These are phyloP conservation scores for Nemotelus nigrinus DNA, from an alignment of 2,888 invertebrate genomes.

Conservation along the genomic window DNA sequence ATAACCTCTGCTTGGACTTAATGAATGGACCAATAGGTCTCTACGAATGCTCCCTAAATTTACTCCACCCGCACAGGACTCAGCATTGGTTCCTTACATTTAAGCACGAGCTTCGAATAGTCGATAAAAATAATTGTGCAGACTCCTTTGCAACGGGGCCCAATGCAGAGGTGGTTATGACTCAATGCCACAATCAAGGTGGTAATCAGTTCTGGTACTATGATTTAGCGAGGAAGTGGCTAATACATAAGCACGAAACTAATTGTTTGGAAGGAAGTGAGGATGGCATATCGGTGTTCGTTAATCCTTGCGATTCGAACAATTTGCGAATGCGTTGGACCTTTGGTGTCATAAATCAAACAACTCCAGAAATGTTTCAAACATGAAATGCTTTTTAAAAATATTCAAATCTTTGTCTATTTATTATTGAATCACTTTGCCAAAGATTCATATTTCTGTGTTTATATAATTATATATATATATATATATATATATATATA, in stretches of 20 bases:
- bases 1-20: constrained; percentile 78
- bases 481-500: too few relatives aligned
- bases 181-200: constrained; percentile 87
- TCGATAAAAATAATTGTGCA: constrained; percentile 80
- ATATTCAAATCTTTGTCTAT: too few relatives aligned
- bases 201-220: constrained; percentile 95
- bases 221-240: constrained; percentile 68
- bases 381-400: too few relatives aligned
- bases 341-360: too few relatives aligned
- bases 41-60: constrained; percentile 57
- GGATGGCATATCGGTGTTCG: neutral
- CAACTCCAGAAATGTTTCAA: too few relatives aligned
- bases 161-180: constrained; percentile 81
- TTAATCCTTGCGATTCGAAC: neutral
- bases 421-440: too few relatives aligned
- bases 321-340: too few relatives aligned
- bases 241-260: constrained; percentile 54
- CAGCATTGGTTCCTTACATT: constrained; percentile 58
- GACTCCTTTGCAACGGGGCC: constrained; percentile 79
- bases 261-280: neutral
- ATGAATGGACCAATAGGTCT: constrained; percentile 62
- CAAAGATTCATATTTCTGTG: too few relatives aligned
- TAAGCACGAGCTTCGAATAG: constrained; percentile 60
- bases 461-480: too few relatives aligned
- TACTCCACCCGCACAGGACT: constrained; percentile 56